Percentiles rank a stretch among this genome's conserved stretches.
Evolutionary conservation across 2,113 vertebrate genomes (phyloP).

Genomic region (Cepphus grylle): DNA sequence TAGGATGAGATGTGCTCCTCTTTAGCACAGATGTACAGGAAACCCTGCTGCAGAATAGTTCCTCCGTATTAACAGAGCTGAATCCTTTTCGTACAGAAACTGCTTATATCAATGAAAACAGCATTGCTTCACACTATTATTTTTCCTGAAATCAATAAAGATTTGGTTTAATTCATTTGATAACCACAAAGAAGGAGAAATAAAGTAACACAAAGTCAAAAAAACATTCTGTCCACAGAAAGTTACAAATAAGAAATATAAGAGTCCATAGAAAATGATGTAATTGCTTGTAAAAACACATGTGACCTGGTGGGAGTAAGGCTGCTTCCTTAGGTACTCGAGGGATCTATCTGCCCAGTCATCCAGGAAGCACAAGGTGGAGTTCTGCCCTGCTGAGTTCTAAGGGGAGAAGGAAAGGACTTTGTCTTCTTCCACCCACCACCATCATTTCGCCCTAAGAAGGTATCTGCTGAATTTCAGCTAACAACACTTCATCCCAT

Average conservation of each 20-base stretch:
- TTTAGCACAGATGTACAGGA: constrained; percentile 49
- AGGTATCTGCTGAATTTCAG: background rate
- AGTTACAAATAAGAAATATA: background rate
- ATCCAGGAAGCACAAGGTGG: background rate
- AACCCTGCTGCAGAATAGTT: background rate
- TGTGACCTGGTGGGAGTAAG: background rate
- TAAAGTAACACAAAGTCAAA: background rate
- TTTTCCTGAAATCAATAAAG: background rate
- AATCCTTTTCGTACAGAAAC: background rate
- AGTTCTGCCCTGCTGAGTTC: background rate
- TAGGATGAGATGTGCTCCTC: background rate
- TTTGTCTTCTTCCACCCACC: background rate
- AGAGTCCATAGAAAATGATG: background rate
- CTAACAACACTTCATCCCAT: background rate
- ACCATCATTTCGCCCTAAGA: background rate
- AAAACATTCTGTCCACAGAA: background rate
- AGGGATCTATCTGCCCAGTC: background rate
- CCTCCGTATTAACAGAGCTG: background rate
- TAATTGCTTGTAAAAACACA: background rate
- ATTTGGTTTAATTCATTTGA: background rate
- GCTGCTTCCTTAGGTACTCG: background rate
- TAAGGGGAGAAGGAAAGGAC: background rate
- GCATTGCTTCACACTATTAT: background rate
- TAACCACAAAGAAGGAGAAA: background rate
- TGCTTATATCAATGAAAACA: background rate